Percentiles rank a stretch among this genome's conserved stretches.
phyloP scores from a whole-genome alignment of 2,113 vertebrate species.

The Myanophis thanlyinensis region DNA sequence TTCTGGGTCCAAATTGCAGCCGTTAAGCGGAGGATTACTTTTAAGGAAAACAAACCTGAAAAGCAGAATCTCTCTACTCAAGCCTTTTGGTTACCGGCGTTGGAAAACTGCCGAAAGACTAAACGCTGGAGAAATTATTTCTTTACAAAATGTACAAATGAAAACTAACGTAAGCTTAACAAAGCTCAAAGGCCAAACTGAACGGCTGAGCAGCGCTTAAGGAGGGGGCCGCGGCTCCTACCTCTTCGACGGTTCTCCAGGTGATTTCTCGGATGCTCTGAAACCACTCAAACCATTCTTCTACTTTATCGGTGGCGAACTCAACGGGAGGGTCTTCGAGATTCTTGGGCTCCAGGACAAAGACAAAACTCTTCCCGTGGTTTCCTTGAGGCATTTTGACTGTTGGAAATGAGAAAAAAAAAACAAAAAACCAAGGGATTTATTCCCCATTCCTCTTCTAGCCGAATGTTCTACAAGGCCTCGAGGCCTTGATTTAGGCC shows the following conservation, averaged over 20 bases:
- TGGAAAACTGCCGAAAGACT: neutral
- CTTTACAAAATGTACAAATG: too few relatives aligned
- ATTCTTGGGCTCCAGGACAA: conserved; percentile 82
- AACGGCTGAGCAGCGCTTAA: neutral
- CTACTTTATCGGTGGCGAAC: conserved; percentile 83
- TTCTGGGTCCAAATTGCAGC: too few relatives aligned
- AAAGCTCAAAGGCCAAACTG: too few relatives aligned
- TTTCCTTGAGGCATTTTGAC: conserved; percentile 79
- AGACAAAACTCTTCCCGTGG: conserved; percentile 81
- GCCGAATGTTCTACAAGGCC: neutral
- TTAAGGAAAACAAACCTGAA: neutral
- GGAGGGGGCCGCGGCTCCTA: conserved; percentile 17
- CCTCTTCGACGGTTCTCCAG: conserved; percentile 80
- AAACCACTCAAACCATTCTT: conserved; percentile 93
- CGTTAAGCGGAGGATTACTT: neutral
- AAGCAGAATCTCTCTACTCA: neutral
- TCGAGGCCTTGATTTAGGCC: neutral
- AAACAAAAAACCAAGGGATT: too few relatives aligned
- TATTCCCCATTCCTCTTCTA: neutral
- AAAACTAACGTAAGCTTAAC: too few relatives aligned
- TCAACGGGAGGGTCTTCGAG: conserved; percentile 80
- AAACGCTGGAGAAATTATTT: too few relatives aligned
- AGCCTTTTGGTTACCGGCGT: neutral
- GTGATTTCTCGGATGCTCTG: conserved; percentile 87
- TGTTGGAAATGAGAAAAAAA: conserved; percentile 38